phyloP scores from a whole-genome alignment of 2,113 vertebrate genomes.

The Gnathonemus longibarbis region DNA sequence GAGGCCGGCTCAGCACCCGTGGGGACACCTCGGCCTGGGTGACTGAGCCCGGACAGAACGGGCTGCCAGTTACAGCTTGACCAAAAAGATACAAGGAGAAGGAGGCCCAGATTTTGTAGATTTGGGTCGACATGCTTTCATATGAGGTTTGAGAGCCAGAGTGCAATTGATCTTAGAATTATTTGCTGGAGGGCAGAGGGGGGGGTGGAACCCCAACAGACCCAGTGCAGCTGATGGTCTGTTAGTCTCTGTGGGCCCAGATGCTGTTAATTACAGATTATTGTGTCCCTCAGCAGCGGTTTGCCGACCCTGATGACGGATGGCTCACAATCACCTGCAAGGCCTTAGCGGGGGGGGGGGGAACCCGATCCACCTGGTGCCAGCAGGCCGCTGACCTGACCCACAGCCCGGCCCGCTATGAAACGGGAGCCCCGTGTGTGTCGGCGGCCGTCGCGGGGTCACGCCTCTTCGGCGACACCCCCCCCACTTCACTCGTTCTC shows the following conservation, averaged over 20 bases:
- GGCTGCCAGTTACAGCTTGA: not conserved
- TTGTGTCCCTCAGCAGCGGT: not conserved
- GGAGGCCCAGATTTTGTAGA: not conserved
- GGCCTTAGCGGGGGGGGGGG: not conserved
- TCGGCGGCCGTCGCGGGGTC: not conserved
- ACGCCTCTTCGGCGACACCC: not conserved
- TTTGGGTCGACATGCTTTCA: not conserved
- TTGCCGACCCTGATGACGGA: not conserved
- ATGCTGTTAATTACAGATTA: constrained; percentile 8
- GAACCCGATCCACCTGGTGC: constrained; percentile 10
- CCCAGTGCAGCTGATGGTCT: not conserved
- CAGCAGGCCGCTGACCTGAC: constrained; percentile 5
- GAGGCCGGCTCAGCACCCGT: not conserved
- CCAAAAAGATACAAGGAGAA: not conserved
- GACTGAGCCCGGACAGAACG: not conserved
- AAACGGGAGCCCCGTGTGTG: not conserved
- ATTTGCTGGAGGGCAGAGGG: not conserved
- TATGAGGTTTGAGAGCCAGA: not conserved
- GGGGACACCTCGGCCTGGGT: not conserved
- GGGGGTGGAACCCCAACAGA: not conserved
- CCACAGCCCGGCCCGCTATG: not conserved
- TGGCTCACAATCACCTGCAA: constrained; percentile 4
- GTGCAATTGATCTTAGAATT: not conserved
- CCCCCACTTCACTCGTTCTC: not conserved
- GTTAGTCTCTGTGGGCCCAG: not conserved